Evolutionary conservation across 1,140 invertebrate species (phyloP).

Genomic region (Dermatophagoides farinae): DNA sequence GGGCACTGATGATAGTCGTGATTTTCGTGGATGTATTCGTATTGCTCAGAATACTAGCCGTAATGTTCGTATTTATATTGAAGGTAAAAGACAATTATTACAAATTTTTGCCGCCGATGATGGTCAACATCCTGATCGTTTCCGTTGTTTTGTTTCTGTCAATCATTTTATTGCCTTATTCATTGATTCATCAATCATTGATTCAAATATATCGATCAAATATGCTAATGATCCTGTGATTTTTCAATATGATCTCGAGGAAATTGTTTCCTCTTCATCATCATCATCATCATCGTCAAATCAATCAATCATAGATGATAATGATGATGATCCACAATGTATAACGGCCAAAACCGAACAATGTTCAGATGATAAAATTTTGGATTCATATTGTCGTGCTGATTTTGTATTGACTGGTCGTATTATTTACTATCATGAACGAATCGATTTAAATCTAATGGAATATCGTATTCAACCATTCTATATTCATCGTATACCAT

Average conservation of each 20-base stretch:
- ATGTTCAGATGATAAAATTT: constrained; percentile 47
- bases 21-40: constrained; percentile 47
- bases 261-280: background rate
- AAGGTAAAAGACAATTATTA: constrained; percentile 38
- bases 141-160: constrained; percentile 42
- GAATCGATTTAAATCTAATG: constrained; percentile 38
- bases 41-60: constrained; percentile 21
- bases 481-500: constrained; percentile 35
- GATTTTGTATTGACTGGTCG: constrained; percentile 48
- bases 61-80: constrained; percentile 46
- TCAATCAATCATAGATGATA: constrained; percentile 30
- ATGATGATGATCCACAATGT: constrained; percentile 30
- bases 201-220: constrained; percentile 20
- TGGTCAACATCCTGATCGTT: constrained; percentile 28
- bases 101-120: constrained; percentile 40
- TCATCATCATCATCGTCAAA: too few species aligned
- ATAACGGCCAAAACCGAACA: constrained; percentile 35
- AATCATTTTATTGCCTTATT: constrained; percentile 45
- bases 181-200: constrained; percentile 33
- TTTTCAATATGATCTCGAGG: constrained; percentile 44
- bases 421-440: constrained; percentile 39
- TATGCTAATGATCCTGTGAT: constrained; percentile 28
- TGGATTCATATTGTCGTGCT: constrained; percentile 52
- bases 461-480: constrained; percentile 43
- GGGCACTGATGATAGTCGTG: constrained; percentile 19